Conservation (phyloP, 2,797 vertebrate genomes). For the Periparus ater region DNA sequence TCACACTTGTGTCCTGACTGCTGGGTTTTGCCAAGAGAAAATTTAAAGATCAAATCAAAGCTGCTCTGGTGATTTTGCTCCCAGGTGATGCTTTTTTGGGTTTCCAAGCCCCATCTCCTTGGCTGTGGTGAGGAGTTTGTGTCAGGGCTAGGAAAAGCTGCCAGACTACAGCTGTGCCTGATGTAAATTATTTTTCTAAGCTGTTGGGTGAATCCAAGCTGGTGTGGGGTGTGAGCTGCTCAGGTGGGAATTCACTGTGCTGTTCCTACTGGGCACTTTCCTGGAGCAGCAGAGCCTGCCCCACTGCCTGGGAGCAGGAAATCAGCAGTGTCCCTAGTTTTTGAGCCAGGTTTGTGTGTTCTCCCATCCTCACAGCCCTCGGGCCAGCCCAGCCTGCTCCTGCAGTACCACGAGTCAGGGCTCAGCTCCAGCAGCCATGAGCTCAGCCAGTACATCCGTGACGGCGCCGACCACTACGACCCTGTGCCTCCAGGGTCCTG, state of each 20-base stretch:
- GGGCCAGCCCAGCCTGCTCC: conserved; percentile 68
- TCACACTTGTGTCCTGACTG: background rate
- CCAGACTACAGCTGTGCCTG: background rate
- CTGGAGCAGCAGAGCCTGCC: background rate
- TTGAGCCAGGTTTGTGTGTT: background rate
- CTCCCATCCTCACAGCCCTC: background rate
- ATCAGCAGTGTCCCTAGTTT: background rate
- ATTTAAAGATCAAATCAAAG: background rate
- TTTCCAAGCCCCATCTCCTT: background rate
- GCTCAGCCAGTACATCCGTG: conserved; percentile 88
- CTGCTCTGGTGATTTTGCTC: background rate
- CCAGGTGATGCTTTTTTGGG: background rate
- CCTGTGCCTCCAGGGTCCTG: conserved; percentile 3
- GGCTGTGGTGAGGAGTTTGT: background rate
- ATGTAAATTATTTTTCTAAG: background rate
- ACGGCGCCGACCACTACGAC: conserved; percentile 52
- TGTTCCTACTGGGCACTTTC: background rate
- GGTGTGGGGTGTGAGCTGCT: background rate
- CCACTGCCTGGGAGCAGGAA: background rate
- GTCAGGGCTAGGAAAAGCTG: background rate
- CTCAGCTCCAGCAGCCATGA: conserved; percentile 88
- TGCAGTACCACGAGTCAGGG: conserved; percentile 82
- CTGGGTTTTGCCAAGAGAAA: background rate
- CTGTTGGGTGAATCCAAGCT: background rate
- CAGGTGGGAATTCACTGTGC: background rate